These are phyloP conservation scores for Vesta saturnalis DNA, from an alignment of 2,888 invertebrate genomes.

Conservation along the genomic window DNA sequence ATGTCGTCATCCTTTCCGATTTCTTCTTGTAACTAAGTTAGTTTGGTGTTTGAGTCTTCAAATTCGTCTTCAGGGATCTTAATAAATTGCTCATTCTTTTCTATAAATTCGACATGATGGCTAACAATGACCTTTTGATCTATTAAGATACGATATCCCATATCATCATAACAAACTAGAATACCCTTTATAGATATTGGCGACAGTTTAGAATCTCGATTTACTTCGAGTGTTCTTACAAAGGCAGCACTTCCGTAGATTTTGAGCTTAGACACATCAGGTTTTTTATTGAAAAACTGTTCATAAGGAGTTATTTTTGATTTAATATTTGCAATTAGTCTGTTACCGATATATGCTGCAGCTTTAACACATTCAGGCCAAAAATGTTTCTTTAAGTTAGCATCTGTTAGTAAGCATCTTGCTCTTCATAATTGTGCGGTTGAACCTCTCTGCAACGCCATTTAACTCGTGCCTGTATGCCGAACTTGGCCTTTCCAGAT, in stretches of 20 bases:
- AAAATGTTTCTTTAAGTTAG: background rate
- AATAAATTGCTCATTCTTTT: background rate
- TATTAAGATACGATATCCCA: background rate
- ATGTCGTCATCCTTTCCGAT: background rate
- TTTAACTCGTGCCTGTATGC: background rate
- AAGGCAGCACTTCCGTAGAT: background rate
- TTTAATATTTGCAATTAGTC: background rate
- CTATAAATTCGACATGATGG: background rate
- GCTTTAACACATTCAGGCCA: no score
- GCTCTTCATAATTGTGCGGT: background rate
- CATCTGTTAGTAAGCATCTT: background rate
- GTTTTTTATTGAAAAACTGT: no score
- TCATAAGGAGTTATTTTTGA: no score
- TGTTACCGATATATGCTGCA: background rate
- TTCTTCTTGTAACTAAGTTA: background rate
- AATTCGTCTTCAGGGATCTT: no score
- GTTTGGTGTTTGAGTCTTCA: no score
- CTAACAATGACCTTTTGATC: background rate
- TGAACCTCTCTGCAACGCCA: background rate
- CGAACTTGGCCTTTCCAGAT: background rate
- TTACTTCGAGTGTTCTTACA: background rate
- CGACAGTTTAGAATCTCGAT: background rate
- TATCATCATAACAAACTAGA: background rate
- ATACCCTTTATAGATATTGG: background rate
- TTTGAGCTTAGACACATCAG: background rate